Conservation (phyloP, 2,113 vertebrate genomes). For the Ochotona curzoniae region DNA sequence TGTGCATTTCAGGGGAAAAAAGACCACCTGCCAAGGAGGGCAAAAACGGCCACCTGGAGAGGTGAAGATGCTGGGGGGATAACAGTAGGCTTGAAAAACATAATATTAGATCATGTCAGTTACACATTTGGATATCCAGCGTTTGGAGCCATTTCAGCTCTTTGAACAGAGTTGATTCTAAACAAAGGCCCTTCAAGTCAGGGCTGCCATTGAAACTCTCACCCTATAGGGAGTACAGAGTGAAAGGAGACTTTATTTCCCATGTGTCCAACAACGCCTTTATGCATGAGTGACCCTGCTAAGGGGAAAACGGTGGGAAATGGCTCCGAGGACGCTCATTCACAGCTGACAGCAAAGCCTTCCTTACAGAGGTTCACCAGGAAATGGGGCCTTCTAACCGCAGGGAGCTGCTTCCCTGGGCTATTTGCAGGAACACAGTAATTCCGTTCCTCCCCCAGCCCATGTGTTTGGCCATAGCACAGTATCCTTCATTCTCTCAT, state of each 20-base stretch:
- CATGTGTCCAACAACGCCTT: neutral
- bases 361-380: accelerated
- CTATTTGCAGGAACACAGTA: neutral
- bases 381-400: accelerated
- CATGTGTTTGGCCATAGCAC: neutral
- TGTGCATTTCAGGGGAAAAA: neutral
- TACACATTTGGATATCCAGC: neutral
- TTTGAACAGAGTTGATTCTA: neutral
- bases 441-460: neutral
- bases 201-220: neutral
- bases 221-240: neutral
- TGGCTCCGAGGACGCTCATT: neutral
- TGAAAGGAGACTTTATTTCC: neutral
- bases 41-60: neutral
- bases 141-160: neutral
- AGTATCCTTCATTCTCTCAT: neutral
- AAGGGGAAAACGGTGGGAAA: neutral
- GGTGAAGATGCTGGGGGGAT: neutral
- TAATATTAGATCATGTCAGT: neutral
- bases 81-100: neutral
- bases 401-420: neutral
- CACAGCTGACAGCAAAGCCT: neutral
- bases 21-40: neutral
- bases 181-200: neutral
- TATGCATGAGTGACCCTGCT: neutral